Evolutionary conservation across 1,140 invertebrate genomes (phyloP), one percentile per base, ranked within the genome.

Genomic region (Anoplophora glabripennis): DNA sequence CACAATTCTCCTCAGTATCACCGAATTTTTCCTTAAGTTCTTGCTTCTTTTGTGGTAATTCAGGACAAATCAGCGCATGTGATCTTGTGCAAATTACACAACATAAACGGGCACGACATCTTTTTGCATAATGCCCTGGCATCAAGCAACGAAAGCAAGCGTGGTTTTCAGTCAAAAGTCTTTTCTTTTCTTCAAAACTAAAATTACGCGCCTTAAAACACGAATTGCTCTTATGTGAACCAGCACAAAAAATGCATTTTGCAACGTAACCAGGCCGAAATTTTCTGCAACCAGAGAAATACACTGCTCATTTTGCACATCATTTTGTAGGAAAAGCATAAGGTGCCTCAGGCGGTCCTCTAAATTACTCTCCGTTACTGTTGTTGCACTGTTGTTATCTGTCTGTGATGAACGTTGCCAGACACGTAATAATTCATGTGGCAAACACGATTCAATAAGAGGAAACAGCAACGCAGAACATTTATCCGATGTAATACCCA

Each of bases 401-500:
- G 21, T 14, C 12, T 51, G 40, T 12, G n/a, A 2, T 12, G 35
- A 9, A 51, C 51, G 51, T 40, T 53, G 51, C 51, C 51, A 53
- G 10, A 40, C 51, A 17, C 36, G 18, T 17, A 53, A 42, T 14
- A 53, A 40, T 12, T 53, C 51, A 12, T 14, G 10, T 1, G 51
- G 51, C 14, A 53, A 28, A 53, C 51, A 53, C 18, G 34, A 53
- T 18, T 53, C 51, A 40, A 53, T 53, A 11, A 53, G 36, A 14
- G 51, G 51, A n/a, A 53, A 53, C 14, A 53, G 18, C 12, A 53
- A 41, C 12, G 51, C 51, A 15, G 51, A 34, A 42, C 38, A 53
- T 33, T 28, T 53, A 12, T 53, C 51, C 12, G 51, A 14, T 9
- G 51, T 53, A 53, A 53, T 53, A 5, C 51, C 51, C 51, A 53